These are phyloP conservation scores for Volucella bombylans DNA, from an alignment of 2,888 invertebrate genomes.

Conservation along the genomic window DNA sequence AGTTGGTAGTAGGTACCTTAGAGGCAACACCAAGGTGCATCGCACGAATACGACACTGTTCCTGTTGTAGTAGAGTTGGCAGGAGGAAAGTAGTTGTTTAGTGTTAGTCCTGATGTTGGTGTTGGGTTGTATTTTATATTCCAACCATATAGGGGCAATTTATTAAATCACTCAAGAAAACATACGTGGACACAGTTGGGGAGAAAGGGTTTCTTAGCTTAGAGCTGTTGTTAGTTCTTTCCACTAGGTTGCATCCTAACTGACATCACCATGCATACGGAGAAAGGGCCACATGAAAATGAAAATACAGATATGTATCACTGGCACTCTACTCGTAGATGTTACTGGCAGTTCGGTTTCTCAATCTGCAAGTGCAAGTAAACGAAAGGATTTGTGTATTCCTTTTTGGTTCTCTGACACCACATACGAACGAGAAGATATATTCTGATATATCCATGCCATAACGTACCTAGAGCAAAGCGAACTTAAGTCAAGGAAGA, in stretches of 20 bases:
- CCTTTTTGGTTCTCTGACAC: slow-evolving; percentile 34
- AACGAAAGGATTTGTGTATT: slow-evolving; percentile 60
- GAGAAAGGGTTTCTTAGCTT: slow-evolving; percentile 61
- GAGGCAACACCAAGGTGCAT: slow-evolving; percentile 54
- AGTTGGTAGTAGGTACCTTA: neutral
- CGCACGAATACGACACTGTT: slow-evolving; percentile 38
- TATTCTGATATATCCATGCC: neutral
- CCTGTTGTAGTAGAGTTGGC: neutral
- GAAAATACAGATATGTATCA: slow-evolving; percentile 49
- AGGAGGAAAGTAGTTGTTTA: neutral
- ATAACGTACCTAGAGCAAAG: neutral
- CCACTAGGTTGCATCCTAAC: slow-evolving; percentile 53
- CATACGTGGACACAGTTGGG: slow-evolving; percentile 72
- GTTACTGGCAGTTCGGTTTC: slow-evolving; percentile 49
- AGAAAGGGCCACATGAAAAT: neutral
- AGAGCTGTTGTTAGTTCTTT: slow-evolving; percentile 55
- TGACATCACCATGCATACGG: slow-evolving; percentile 26
- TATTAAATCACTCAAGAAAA: slow-evolving; percentile 74
- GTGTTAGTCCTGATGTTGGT: slow-evolving; percentile 41
- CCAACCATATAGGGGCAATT: slow-evolving; percentile 72
- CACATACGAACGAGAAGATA: slow-evolving; percentile 21
- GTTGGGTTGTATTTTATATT: slow-evolving; percentile 67
- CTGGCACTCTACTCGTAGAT: slow-evolving; percentile 44
- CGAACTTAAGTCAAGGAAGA: slow-evolving; percentile 69
- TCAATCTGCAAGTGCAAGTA: slow-evolving; percentile 39